Evolutionary conservation across 2,797 vertebrate genomes (phyloP), one percentile per base, ranked within the genome.

Genomic region (Stomatorhinus walkeri): DNA sequence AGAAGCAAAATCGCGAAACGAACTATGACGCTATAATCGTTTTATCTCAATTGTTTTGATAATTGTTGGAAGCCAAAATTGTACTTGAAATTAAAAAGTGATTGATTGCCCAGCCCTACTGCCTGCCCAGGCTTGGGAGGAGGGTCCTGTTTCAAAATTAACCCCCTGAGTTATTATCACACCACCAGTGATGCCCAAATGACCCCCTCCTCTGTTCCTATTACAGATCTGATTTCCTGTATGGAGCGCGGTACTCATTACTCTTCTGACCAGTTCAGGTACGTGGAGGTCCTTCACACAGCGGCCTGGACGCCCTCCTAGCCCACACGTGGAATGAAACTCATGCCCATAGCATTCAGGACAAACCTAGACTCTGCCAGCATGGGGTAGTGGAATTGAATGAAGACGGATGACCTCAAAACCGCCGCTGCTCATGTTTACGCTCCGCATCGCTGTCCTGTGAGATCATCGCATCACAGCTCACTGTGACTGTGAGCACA

Each of bases 191-290:
- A 10, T 2, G 10, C 19, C 16, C 32, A 10, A 54, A 19, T 40
- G n/a, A 56, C 46, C 68, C 10, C n/a, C 24, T 32, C n/a, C 24
- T 49, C 81, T 61, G 8, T 43, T 89, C 81, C 85, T 36, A 46
- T 84, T 90, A 91, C 56, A 98, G 97, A 97, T 91, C 92, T 98
- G 4, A 93, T 97, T 89, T 97, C 97, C 90, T 98, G 97, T 93
- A 93, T 96, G 93, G 94, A 94, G 90, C 94, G 95, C 90, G 97
- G 97, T 88, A 97, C 96, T 89, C 96, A 97, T 91, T 97, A 96
- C 87, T 94, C 89, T 85, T 92, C 92, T 14, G 93, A 94, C 56
- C 91, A 91, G 1, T 48, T 97, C 89, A 97, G 94, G 97, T 97
- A 91, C 93, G 96, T 90, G 56, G 10, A 12, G 12, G 0, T 40